Base-by-base conservation (phyloP, 2,888 invertebrate species). In the Oligia latruncula region DNA sequence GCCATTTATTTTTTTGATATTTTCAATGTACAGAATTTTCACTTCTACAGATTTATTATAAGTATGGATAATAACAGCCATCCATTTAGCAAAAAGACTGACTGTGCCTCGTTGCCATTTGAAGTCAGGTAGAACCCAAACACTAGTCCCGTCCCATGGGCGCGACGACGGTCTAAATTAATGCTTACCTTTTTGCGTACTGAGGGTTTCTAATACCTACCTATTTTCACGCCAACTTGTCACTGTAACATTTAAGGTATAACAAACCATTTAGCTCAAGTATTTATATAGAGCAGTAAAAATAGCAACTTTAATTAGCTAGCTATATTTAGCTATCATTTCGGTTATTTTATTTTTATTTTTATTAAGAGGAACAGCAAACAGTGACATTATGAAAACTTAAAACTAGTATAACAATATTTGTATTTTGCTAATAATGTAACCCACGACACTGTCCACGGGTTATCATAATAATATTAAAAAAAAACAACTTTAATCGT, bases 1-100 rank as follows among this genome's bases (percentile, higher is more conserved):
- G 29, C 29, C 29, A 29, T 29, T 29, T 29, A 29, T 29, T 29
- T 29, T 29, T 29, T 29, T 29, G 29, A 29, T 29, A 29, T 29
- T 29, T 29, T 29, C 29, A 29, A 29, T 29, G 29, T 29, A 29
- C 29, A 29, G 29, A 29, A 29, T 29, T 29, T 29, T 29, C 29
- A 29, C 29, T 29, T 29, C 29, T 29, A 29, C 29, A 29, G 29
- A 29, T 29, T 29, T 29, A 29, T 29, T 29, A 29, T 29, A 29
- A 29, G 29, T 29, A 29, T 29, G 1, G 29, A 29, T 64, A 17
- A 29, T 35, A 23, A 35, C 43, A 17, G 75, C 35, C 29, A 43
- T 35, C 55, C 72, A 75, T 58, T 75, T 74, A 74, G 17, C 35
- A 74, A 75, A 29, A 46, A n/a, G 8, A 17, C 6, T 46, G n/a